These are phyloP conservation scores for Nesidiocoris tenuis DNA, from an alignment of 2,888 invertebrate genomes.

Conservation along the genomic window DNA sequence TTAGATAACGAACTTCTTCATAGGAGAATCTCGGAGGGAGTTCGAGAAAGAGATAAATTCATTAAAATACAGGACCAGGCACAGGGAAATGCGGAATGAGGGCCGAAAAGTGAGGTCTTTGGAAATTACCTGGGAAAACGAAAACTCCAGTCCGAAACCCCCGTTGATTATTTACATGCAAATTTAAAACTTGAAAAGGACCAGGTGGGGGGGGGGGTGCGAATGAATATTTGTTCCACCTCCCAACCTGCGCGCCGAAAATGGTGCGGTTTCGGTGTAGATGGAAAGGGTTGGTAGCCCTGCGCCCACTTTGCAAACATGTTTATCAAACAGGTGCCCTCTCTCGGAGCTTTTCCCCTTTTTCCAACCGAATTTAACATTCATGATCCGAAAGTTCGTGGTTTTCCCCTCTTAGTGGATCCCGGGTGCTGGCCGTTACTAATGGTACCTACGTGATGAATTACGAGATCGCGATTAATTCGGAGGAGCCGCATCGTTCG, in stretches of 20 bases:
- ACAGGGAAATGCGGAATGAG: neutral
- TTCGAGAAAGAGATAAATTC: neutral
- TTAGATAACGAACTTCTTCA: neutral
- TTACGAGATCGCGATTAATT: no score
- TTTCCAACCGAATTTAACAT: constrained; percentile 17
- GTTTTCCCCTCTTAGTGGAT: neutral
- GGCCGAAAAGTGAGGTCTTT: neutral
- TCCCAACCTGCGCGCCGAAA: neutral
- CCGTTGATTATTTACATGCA: constrained; percentile 34
- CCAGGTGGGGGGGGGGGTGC: neutral
- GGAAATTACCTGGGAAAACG: constrained; percentile 8
- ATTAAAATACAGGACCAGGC: constrained; percentile 13
- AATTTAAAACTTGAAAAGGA: constrained; percentile 22
- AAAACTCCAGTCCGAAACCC: constrained; percentile 21
- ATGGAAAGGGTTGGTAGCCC: neutral
- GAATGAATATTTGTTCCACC: constrained; percentile 28
- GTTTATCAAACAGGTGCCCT: constrained; percentile 29
- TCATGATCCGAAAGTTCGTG: constrained; percentile 19
- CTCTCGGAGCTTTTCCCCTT: neutral
- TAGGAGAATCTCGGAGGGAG: neutral
- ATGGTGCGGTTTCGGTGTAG: neutral
- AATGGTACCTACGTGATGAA: no score
- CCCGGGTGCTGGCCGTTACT: neutral
- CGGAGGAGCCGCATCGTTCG: no score
- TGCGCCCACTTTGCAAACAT: constrained; percentile 31